phyloP scores from a whole-genome alignment of 2,888 invertebrate species.

The Graphium colonna region DNA sequence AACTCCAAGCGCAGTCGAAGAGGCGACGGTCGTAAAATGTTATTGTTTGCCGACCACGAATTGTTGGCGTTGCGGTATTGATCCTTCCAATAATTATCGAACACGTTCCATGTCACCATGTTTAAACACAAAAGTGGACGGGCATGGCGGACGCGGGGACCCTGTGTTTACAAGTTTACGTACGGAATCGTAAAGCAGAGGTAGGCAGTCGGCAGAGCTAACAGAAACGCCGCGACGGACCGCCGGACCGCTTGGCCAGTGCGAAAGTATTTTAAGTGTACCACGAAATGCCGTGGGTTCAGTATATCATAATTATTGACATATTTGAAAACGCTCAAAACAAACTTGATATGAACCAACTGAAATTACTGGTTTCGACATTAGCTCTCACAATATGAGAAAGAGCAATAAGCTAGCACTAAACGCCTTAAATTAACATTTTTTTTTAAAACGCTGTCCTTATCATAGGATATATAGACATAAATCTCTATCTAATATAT shows the following conservation, averaged over 20 bases:
- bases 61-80: constrained; percentile 73
- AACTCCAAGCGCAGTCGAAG: constrained; percentile 56
- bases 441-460: no score
- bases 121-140: constrained; percentile 71
- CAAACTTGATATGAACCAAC: no score
- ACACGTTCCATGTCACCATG: constrained; percentile 78
- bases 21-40: constrained; percentile 66
- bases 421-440: no score
- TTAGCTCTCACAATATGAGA: no score
- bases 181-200: constrained; percentile 67
- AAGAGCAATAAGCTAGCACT: no score
- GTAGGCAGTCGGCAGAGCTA: constrained; percentile 73
- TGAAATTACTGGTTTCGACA: no score
- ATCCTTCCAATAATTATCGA: constrained; percentile 80
- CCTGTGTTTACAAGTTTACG: constrained; percentile 70
- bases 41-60: constrained; percentile 69
- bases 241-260: constrained; percentile 47
- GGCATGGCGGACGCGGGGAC: constrained; percentile 57
- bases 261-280: constrained; percentile 32
- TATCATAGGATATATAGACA: no score
- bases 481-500: no score
- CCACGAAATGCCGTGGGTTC: constrained; percentile 4
- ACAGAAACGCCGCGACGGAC: constrained; percentile 60
- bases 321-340: no score
- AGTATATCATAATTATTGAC: no score